A percentile compares a stretch with the other conserved stretches of the same genome.
phyloP scores from a whole-genome alignment of 2,113 vertebrate genomes.

The Nibea albiflora region DNA sequence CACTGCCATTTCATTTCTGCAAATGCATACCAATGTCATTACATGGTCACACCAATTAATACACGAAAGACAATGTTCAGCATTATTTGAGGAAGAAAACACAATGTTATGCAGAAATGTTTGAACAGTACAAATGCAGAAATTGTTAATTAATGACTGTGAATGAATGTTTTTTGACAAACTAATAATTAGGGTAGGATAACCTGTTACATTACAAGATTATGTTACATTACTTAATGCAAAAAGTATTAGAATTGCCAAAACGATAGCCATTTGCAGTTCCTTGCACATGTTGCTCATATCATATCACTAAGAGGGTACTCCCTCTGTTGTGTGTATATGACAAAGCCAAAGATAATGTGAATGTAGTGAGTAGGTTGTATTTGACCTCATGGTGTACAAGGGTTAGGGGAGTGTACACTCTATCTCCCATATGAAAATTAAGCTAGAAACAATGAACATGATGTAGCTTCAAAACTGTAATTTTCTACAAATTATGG shows the following conservation, averaged over 20 bases:
- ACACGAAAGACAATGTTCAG: not conserved
- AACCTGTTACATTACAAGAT: no score
- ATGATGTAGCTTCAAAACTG: not conserved
- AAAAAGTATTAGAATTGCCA: no score
- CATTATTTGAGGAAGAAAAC: not conserved
- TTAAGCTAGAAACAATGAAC: not conserved
- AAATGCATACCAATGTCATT: not conserved
- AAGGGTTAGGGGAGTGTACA: no score
- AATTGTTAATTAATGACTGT: no score
- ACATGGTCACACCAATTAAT: not conserved
- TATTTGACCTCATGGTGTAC: not conserved
- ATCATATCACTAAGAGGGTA: no score
- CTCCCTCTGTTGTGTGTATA: not conserved
- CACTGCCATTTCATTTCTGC: not conserved
- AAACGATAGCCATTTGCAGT: no score
- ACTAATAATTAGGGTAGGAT: no score
- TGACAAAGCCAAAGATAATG: not conserved
- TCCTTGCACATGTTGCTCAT: no score
- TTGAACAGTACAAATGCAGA: no score
- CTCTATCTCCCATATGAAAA: not conserved
- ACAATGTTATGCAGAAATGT: no score
- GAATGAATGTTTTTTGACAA: no score
- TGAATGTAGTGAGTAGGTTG: not conserved
- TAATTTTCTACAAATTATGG: constrained; percentile 6
- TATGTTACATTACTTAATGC: no score